These are phyloP conservation scores for Machimus atricapillus DNA, from an alignment of 2,888 invertebrate species.

Conservation along the genomic window DNA sequence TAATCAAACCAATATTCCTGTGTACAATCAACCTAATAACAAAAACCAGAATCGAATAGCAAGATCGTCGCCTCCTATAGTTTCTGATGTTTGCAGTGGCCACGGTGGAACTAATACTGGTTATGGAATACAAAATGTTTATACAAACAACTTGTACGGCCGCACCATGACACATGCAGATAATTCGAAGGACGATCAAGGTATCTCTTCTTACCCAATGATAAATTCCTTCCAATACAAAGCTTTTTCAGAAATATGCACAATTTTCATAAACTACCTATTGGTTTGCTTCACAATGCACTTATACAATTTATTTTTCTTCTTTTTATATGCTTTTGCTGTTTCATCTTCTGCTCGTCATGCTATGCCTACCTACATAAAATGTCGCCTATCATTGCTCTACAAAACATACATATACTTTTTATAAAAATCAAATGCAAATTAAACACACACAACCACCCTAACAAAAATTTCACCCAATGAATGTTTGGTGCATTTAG, in stretches of 20 bases:
- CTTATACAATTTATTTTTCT: conserved; percentile 10
- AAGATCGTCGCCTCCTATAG: conserved; percentile 47
- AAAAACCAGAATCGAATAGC: background rate
- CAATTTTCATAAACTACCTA: background rate
- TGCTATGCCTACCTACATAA: conserved; percentile 32
- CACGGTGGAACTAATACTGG: conserved; percentile 36
- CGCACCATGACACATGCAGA: conserved; percentile 43
- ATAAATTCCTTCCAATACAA: conserved; percentile 41
- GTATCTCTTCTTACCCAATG: conserved; percentile 47
- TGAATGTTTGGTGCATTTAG: conserved; percentile 49
- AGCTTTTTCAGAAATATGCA: background rate
- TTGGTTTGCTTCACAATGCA: background rate
- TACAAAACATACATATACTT: conserved; percentile 2
- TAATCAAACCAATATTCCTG: conserved; percentile 31
- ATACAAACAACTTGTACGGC: conserved; percentile 48
- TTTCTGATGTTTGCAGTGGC: conserved; percentile 8
- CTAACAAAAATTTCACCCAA: conserved; percentile 35
- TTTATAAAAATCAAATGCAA: background rate
- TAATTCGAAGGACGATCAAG: conserved; percentile 50
- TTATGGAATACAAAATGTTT: conserved; percentile 46
- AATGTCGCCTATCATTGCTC: conserved; percentile 1
- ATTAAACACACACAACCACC: conserved; percentile 21
- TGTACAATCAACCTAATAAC: conserved; percentile 10
- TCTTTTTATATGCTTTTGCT: conserved; percentile 39
- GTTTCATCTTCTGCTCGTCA: conserved; percentile 39